A percentile compares a stretch with the other conserved stretches of the same genome.
Conservation (phyloP, 2,797 vertebrate species). For the Alauda arvensis region DNA sequence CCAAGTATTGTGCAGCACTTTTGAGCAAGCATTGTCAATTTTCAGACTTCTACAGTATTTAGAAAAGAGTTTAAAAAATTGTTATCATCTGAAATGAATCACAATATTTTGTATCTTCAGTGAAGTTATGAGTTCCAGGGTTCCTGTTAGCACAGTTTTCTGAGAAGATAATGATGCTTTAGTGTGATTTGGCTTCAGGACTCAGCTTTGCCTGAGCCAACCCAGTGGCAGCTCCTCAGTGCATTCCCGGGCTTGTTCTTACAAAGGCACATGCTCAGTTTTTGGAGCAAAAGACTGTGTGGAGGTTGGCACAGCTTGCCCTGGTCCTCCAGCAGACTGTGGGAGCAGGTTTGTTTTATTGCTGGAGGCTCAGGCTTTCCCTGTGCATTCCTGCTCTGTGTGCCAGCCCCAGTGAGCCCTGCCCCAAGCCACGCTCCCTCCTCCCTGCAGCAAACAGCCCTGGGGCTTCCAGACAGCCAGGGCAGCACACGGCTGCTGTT, state of each 20-base stretch:
- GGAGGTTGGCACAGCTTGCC: background rate
- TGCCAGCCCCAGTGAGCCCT: background rate
- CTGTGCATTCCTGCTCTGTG: rapidly evolving
- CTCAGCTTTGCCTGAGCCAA: background rate
- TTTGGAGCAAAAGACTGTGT: rapidly evolving
- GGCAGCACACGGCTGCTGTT: rapidly evolving
- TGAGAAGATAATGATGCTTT: background rate
- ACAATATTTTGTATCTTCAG: background rate
- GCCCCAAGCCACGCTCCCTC: too few species aligned
- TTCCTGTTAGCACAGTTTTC: background rate
- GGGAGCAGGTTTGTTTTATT: background rate
- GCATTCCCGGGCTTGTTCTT: background rate
- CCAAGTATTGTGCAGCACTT: background rate
- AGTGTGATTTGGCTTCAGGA: background rate
- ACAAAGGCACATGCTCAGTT: rapidly evolving
- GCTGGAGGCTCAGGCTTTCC: background rate
- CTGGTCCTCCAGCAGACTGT: too few species aligned
- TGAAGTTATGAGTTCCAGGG: background rate
- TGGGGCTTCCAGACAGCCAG: background rate
- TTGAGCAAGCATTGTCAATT: background rate
- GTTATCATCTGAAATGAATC: background rate
- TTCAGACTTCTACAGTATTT: background rate
- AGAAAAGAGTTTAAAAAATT: background rate
- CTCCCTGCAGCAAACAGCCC: background rate
- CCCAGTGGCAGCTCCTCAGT: background rate